Percentiles rank a stretch among this genome's conserved stretches.
These are phyloP conservation scores for Petaurus breviceps DNA, from an alignment of 2,113 vertebrate species.

Conservation along the genomic window DNA sequence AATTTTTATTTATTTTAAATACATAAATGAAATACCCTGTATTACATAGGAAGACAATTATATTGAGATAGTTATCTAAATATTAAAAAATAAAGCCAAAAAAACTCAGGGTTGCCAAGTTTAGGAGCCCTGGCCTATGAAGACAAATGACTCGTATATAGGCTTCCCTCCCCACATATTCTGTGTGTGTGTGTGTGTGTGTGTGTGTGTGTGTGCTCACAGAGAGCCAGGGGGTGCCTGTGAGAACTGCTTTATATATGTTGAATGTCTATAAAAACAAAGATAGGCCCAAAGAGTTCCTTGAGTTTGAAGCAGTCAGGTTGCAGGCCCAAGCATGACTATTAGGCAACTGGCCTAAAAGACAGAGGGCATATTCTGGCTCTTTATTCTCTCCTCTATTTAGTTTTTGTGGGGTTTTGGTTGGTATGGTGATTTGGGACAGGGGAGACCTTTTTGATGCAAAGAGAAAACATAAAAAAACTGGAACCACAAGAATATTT, in stretches of 20 bases:
- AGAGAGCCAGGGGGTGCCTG: background rate
- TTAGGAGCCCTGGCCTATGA: background rate
- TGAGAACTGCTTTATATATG: background rate
- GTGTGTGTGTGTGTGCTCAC: background rate
- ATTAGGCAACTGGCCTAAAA: background rate
- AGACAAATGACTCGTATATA: background rate
- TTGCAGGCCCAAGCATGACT: background rate
- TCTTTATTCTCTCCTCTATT: background rate
- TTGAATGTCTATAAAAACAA: background rate
- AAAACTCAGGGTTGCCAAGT: background rate
- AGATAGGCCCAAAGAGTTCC: background rate
- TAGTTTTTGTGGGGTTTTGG: background rate
- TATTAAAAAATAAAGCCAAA: background rate
- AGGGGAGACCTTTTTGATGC: background rate
- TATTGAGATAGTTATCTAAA: background rate
- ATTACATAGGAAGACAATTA: background rate
- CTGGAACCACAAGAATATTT: background rate
- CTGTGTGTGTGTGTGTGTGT: background rate
- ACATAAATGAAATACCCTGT: background rate
- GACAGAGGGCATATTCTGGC: background rate
- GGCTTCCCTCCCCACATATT: background rate
- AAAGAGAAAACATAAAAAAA: background rate
- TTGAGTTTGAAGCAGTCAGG: background rate
- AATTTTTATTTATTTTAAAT: background rate
- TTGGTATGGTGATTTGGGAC: background rate